A percentile compares a stretch with the other conserved stretches of the same genome.
Evolutionary conservation across 2,888 invertebrate species (phyloP).

Genomic region (Blera fallax): DNA sequence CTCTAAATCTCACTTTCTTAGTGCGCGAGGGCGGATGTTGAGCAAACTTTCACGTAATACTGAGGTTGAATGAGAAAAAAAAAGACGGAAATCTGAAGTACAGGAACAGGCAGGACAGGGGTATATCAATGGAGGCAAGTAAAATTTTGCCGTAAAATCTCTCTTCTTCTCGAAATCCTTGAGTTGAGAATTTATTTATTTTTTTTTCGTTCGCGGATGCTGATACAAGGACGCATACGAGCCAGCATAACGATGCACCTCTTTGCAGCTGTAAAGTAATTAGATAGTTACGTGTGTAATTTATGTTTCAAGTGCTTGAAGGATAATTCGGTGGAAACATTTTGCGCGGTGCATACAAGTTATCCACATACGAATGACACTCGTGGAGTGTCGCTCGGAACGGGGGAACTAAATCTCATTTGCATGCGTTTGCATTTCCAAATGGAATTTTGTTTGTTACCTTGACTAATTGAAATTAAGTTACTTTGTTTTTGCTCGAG

Average conservation of each 20-base stretch:
- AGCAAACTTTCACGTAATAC: conserved; percentile 44
- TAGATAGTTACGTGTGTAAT: conserved; percentile 72
- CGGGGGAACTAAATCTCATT: conserved; percentile 45
- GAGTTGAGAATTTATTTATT: neutral
- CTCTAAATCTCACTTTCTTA: conserved; percentile 63
- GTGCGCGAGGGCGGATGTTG: conserved; percentile 17
- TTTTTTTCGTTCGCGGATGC: neutral
- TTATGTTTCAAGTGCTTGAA: conserved; percentile 71
- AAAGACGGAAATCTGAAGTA: conserved; percentile 7
- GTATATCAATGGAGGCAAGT: conserved; percentile 11
- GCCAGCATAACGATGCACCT: neutral
- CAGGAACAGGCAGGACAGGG: conserved; percentile 12
- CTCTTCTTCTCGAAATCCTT: conserved; percentile 55
- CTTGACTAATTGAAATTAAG: conserved; percentile 72
- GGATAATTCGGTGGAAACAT: conserved; percentile 69
- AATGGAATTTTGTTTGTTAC: conserved; percentile 71
- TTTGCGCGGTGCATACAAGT: conserved; percentile 41
- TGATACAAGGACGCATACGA: neutral
- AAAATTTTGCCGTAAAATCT: conserved; percentile 29
- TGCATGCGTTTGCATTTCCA: conserved; percentile 69
- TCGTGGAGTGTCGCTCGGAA: neutral
- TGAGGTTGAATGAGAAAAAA: conserved; percentile 2
- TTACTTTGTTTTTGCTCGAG: conserved; percentile 55
- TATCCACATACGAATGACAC: neutral
- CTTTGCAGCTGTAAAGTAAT: conserved; percentile 62